These are phyloP conservation scores for Eurois occulta DNA, from an alignment of 2,888 invertebrate genomes.

Conservation along the genomic window DNA sequence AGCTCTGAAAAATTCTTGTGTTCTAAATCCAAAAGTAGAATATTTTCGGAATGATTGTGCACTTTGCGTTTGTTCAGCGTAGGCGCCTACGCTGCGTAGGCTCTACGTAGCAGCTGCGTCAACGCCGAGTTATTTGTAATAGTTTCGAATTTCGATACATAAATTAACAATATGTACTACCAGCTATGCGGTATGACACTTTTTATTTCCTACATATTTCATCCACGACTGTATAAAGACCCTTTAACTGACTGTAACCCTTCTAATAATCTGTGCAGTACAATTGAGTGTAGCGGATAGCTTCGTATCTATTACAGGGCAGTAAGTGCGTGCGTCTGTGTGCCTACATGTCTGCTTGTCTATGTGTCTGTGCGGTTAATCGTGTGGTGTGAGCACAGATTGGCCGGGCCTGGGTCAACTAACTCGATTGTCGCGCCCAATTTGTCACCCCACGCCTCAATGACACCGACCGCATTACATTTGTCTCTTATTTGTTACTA, in stretches of 20 bases:
- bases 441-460: conserved; percentile 82
- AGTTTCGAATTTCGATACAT: not conserved
- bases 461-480: conserved; percentile 76
- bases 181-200: not conserved
- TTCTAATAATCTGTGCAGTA: conserved; percentile 56
- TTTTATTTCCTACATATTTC: not conserved
- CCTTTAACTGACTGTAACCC: conserved; percentile 45
- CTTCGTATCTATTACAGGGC: conserved; percentile 56
- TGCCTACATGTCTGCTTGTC: conserved; percentile 24
- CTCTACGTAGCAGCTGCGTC: conserved; percentile 14
- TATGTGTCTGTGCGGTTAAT: conserved; percentile 74
- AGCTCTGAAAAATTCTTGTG: not conserved
- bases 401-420: conserved; percentile 85
- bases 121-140: not conserved
- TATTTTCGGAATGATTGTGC: not conserved
- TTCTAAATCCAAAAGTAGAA: not conserved
- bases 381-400: conserved; percentile 77
- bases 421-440: conserved; percentile 89
- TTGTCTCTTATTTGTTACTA: conserved; percentile 72
- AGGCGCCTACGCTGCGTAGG: conserved; percentile 1
- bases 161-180: not conserved
- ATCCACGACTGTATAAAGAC: not conserved
- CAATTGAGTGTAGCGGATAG: conserved; percentile 51
- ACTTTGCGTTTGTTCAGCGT: not conserved
- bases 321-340: conserved; percentile 66